These are phyloP conservation scores for Agrenia bidenticulata DNA, from an alignment of 2,888 invertebrate species.

Conservation along the genomic window DNA sequence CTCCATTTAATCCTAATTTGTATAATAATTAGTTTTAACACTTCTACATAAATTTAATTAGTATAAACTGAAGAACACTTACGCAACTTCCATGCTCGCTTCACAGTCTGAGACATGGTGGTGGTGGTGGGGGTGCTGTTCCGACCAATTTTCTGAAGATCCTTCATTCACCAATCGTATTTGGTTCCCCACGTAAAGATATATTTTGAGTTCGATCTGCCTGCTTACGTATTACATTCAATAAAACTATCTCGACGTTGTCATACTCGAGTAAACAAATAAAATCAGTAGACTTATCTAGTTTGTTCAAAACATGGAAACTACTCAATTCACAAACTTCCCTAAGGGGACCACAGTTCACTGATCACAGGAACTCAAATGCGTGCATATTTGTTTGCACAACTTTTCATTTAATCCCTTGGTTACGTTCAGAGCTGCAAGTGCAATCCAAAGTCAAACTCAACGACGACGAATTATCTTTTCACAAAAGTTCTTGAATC, in stretches of 20 bases:
- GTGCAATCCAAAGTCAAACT: too few species aligned
- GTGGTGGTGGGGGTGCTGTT: constrained; percentile 9
- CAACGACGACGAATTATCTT: too few species aligned
- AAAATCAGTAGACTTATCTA: not conserved
- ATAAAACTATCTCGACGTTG: too few species aligned
- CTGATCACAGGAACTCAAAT: too few species aligned
- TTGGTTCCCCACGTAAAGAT: not conserved
- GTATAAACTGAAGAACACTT: constrained; percentile 58
- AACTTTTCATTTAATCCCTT: too few species aligned
- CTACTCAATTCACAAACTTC: not conserved
- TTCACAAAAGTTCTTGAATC: too few species aligned
- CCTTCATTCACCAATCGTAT: constrained; percentile 38
- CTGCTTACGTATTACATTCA: not conserved
- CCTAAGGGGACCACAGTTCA: too few species aligned
- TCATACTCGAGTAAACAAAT: not conserved
- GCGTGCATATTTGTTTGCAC: too few species aligned
- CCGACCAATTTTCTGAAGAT: constrained; percentile 14
- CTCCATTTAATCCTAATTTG: too few species aligned
- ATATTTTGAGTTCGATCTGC: not conserved
- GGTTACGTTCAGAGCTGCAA: too few species aligned
- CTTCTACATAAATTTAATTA: not conserved
- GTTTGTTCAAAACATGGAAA: not conserved
- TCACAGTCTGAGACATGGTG: constrained; percentile 55
- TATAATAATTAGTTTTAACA: too few species aligned
- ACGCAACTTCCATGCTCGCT: constrained; percentile 82